Percentiles rank a stretch among this genome's conserved stretches.
These are phyloP conservation scores for Bolinopsis microptera DNA, from an alignment of 37 sponge, comb jelly and placozoan genomes.

Conservation along the genomic window DNA sequence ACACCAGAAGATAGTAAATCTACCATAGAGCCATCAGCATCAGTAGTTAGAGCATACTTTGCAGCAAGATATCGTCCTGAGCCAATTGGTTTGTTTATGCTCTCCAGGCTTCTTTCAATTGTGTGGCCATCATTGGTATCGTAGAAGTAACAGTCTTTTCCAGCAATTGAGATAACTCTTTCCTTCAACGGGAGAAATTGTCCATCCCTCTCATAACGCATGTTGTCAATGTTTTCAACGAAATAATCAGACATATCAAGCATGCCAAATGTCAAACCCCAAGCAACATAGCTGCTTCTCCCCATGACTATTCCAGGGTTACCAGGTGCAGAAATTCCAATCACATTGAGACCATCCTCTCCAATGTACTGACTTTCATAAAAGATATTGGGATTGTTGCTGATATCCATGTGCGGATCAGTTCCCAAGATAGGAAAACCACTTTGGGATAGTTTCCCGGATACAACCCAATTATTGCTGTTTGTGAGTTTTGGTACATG, in stretches of 20 bases:
- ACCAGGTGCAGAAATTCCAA: not conserved
- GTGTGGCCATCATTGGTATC: conserved; percentile 10
- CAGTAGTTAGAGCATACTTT: not conserved
- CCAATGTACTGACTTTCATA: conserved; percentile 7
- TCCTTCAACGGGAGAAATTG: not conserved
- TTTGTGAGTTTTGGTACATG: conserved; percentile 1
- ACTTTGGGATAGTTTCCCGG: not conserved
- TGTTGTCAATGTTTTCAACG: not conserved
- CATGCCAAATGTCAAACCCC: conserved; percentile 6
- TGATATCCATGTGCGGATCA: conserved; percentile 25
- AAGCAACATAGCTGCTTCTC: not conserved
- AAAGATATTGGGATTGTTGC: not conserved
- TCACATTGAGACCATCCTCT: not conserved
- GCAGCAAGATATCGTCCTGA: not conserved
- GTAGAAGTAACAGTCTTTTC: not conserved
- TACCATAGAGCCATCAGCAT: not conserved
- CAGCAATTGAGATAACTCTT: not conserved
- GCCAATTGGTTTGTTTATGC: not conserved
- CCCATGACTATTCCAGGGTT: not conserved
- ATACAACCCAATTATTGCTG: conserved; percentile 29
- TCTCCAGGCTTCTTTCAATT: conserved; percentile 28
- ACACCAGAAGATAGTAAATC: not conserved
- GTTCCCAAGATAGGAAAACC: not conserved
- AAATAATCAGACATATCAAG: conserved; percentile 48
- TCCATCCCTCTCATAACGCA: not conserved